phyloP scores from a whole-genome alignment of 2,113 vertebrate genomes.

The Clinocottus analis region DNA sequence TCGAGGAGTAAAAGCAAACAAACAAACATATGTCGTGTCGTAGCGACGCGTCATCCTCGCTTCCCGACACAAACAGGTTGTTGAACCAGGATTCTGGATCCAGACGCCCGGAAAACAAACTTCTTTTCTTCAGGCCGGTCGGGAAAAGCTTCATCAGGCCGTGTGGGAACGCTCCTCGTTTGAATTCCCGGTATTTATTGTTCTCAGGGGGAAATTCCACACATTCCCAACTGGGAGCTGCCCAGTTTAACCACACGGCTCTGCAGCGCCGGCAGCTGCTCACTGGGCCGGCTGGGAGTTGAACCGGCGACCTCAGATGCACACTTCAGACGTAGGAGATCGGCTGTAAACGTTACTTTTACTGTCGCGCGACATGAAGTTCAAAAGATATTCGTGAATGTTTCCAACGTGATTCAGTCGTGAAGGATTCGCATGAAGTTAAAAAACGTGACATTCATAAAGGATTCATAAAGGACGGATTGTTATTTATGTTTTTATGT shows the following conservation, averaged over 20 bases:
- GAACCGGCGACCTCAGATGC: background rate
- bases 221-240: constrained; percentile 7
- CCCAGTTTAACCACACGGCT: constrained; percentile 23
- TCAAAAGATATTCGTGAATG: too few species aligned
- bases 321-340: too few species aligned
- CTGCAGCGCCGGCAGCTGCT: too few species aligned
- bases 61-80: constrained; percentile 52
- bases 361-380: too few species aligned
- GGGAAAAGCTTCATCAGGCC: constrained; percentile 29
- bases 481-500: too few species aligned
- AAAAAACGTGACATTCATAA: too few species aligned
- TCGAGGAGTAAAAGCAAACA: constrained; percentile 46
- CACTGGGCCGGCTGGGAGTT: background rate
- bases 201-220: constrained; percentile 25
- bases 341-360: too few species aligned
- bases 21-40: too few species aligned
- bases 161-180: constrained; percentile 10
- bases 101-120: background rate
- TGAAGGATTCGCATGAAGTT: too few species aligned
- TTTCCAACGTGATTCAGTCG: too few species aligned
- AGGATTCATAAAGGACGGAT: too few species aligned
- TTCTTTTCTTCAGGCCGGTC: too few species aligned
- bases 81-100: constrained; percentile 7
- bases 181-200: background rate
- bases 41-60: constrained; percentile 21